These are phyloP conservation scores for Tridacna gigas DNA, from an alignment of 2,888 invertebrate genomes.

Conservation along the genomic window DNA sequence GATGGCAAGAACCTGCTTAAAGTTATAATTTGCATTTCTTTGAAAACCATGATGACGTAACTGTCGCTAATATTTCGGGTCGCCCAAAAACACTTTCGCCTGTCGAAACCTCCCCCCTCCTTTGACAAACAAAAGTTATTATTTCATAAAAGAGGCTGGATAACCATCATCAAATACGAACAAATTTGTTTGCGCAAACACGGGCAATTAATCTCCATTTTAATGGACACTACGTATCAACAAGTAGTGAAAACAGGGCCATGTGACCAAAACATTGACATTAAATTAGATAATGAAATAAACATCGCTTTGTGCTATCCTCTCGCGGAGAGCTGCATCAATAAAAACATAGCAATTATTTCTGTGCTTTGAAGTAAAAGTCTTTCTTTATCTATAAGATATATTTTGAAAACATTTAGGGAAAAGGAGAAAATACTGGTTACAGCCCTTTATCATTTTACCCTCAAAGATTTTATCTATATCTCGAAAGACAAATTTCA, in stretches of 20 bases:
- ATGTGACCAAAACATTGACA: conserved; percentile 48
- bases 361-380: too few relatives aligned
- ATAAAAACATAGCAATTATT: background rate
- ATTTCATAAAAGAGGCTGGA: conserved; percentile 47
- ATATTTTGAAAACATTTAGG: too few relatives aligned
- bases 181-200: conserved; percentile 57
- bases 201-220: conserved; percentile 55
- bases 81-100: too few relatives aligned
- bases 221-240: conserved; percentile 45
- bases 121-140: conserved; percentile 47
- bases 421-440: too few relatives aligned
- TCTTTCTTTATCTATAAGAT: too few relatives aligned
- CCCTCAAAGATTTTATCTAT: too few relatives aligned
- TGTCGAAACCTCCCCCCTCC: conserved; percentile 14
- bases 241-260: conserved; percentile 43
- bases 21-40: too few relatives aligned
- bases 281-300: conserved; percentile 39
- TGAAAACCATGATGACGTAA: too few relatives aligned
- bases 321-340: background rate
- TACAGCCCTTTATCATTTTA: too few relatives aligned
- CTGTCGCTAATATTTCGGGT: too few relatives aligned
- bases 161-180: conserved; percentile 50
- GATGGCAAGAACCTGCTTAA: too few relatives aligned
- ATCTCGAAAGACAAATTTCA: too few relatives aligned
- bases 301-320: conserved; percentile 37